phyloP scores from a whole-genome alignment of 2,888 invertebrate genomes.

The Acleris laterana region DNA sequence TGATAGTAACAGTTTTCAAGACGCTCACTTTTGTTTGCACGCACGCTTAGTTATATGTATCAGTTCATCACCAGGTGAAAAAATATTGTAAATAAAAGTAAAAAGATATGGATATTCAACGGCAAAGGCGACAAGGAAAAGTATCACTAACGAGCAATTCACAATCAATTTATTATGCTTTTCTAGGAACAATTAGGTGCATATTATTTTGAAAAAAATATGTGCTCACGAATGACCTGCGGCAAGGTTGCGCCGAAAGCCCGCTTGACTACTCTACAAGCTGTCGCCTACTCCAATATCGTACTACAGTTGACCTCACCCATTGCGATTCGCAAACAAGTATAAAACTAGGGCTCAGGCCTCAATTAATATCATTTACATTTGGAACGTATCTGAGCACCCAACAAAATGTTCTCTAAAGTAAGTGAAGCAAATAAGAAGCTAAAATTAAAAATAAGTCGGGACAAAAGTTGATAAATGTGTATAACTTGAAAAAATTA shows the following conservation, averaged over 20 bases:
- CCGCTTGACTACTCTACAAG: slow-evolving; percentile 24
- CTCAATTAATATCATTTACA: slow-evolving; percentile 36
- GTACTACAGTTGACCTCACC: slow-evolving; percentile 28
- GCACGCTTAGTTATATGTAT: too few species aligned
- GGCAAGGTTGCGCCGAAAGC: slow-evolving; percentile 36
- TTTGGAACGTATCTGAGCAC: slow-evolving; percentile 31
- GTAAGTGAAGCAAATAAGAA: slow-evolving; percentile 26
- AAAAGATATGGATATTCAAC: not conserved
- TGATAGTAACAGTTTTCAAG: too few species aligned
- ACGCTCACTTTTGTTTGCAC: too few species aligned
- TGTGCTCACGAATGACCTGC: slow-evolving; percentile 12
- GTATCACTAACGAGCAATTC: not conserved
- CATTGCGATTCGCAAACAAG: slow-evolving; percentile 30
- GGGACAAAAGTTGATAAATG: not conserved
- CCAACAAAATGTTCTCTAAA: slow-evolving; percentile 39
- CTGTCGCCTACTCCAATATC: slow-evolving; percentile 23
- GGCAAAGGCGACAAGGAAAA: not conserved
- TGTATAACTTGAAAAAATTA: not conserved
- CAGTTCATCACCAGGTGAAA: too few species aligned
- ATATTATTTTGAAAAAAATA: slow-evolving; percentile 10
- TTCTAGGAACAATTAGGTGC: not conserved
- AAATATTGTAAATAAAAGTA: too few species aligned
- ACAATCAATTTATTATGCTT: not conserved
- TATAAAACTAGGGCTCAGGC: slow-evolving; percentile 39
- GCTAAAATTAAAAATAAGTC: too few species aligned